These are phyloP conservation scores for Nettapus auritus DNA, from an alignment of 2,113 vertebrate species.

Conservation along the genomic window DNA sequence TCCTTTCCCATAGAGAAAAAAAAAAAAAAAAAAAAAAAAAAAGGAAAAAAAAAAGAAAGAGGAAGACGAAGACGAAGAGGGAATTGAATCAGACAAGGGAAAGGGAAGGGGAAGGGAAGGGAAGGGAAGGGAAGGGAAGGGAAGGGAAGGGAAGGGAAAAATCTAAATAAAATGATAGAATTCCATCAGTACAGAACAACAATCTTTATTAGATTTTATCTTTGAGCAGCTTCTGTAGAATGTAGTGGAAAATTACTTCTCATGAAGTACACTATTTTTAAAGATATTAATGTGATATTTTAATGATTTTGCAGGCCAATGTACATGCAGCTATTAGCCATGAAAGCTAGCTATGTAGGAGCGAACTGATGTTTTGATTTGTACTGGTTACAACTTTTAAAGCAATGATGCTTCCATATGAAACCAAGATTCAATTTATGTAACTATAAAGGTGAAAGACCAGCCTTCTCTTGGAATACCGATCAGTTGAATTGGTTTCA, in stretches of 20 bases:
- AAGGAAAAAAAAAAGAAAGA: too few species aligned
- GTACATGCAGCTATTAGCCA: neutral
- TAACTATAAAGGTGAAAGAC: neutral
- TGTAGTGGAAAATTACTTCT: neutral
- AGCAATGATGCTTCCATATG: neutral
- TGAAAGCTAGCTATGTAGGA: neutral
- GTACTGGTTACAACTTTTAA: neutral
- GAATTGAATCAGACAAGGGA: too few species aligned
- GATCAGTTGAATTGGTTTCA: neutral
- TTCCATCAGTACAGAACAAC: neutral
- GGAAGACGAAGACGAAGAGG: too few species aligned
- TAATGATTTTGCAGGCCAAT: neutral
- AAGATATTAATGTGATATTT: neutral
- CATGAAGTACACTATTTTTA: neutral
- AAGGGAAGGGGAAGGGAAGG: too few species aligned
- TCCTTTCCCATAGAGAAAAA: neutral
- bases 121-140: too few species aligned
- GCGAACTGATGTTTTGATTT: neutral
- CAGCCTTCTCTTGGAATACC: neutral
- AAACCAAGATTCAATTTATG: constrained; percentile 18
- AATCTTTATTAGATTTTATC: neutral
- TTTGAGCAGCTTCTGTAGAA: neutral
- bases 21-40: too few species aligned
- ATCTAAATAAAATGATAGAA: neutral
- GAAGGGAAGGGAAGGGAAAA: neutral